Conservation (phyloP, 2,797 vertebrate genomes). For the Sebastes oblongus region DNA sequence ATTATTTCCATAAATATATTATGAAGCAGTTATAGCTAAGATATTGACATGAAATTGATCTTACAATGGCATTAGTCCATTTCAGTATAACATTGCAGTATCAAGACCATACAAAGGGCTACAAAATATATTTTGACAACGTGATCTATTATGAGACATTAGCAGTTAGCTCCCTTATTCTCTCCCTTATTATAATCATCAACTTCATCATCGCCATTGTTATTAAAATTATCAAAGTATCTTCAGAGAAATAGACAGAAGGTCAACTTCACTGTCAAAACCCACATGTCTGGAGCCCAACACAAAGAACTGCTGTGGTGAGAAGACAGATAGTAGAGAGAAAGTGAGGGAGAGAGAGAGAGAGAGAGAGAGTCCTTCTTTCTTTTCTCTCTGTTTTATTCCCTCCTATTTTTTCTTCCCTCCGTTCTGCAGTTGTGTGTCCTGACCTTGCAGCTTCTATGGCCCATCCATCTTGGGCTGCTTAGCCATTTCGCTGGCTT, state of each 20-base stretch:
- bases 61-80: not conserved
- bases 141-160: not conserved
- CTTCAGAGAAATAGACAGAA: conserved; percentile 7
- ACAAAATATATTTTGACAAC: not conserved
- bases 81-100: not conserved
- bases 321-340: conserved; percentile 48
- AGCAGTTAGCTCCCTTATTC: not conserved
- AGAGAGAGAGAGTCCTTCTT: conserved; percentile 51
- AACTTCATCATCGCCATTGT: not conserved
- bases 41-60: not conserved
- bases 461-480: conserved; percentile 99
- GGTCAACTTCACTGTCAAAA: conserved; percentile 30
- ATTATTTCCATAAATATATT: not conserved
- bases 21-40: not conserved
- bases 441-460: conserved; percentile 99
- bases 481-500: conserved; percentile 99
- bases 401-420: conserved; percentile 84
- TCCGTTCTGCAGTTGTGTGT: conserved; percentile 95
- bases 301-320: conserved; percentile 63
- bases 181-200: not conserved
- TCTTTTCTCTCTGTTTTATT: conserved; percentile 67
- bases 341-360: conserved; percentile 9
- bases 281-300: conserved; percentile 47
- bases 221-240: conserved; percentile 2
- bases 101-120: not conserved